These are phyloP conservation scores for Agonopterix heracliana DNA, from an alignment of 2,888 invertebrate species.

Conservation along the genomic window DNA sequence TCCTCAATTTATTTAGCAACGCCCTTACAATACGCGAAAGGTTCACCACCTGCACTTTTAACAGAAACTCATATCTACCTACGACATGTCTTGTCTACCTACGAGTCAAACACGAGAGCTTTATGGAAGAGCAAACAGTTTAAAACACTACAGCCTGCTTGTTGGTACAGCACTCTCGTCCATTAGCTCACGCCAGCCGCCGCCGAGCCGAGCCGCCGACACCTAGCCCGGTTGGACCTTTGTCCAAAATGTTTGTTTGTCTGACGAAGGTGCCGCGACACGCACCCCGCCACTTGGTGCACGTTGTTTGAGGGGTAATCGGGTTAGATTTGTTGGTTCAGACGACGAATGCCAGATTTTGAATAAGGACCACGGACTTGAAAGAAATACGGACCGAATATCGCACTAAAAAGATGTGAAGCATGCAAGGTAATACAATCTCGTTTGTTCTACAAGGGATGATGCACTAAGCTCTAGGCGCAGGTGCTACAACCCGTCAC, in stretches of 20 bases:
- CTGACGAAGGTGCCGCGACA: slow-evolving; percentile 55
- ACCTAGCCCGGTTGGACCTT: slow-evolving; percentile 46
- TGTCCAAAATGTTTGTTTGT: slow-evolving; percentile 63
- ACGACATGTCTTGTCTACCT: too few relatives aligned
- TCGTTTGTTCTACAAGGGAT: too few relatives aligned
- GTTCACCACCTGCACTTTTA: too few relatives aligned
- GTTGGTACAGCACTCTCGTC: slow-evolving; percentile 73
- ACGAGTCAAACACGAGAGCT: slow-evolving; percentile 51
- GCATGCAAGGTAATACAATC: too few relatives aligned
- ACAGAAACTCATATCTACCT: too few relatives aligned
- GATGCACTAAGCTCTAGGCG: too few relatives aligned
- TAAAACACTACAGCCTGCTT: slow-evolving; percentile 72
- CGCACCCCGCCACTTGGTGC: slow-evolving; percentile 45
- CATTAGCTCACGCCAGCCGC: slow-evolving; percentile 70
- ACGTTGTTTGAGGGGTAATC: slow-evolving; percentile 41
- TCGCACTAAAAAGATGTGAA: too few relatives aligned
- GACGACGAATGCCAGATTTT: neutral
- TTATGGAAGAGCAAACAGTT: slow-evolving; percentile 75
- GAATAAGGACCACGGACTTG: too few relatives aligned
- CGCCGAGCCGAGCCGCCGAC: slow-evolving; percentile 44
- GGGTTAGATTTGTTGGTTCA: neutral
- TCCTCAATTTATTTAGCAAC: too few relatives aligned
- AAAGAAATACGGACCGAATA: too few relatives aligned
- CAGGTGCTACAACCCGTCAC: too few relatives aligned
- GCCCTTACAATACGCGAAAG: too few relatives aligned